Evolutionary conservation across 2,113 vertebrate genomes (phyloP).

Genomic region (Leptodactylus fuscus): DNA sequence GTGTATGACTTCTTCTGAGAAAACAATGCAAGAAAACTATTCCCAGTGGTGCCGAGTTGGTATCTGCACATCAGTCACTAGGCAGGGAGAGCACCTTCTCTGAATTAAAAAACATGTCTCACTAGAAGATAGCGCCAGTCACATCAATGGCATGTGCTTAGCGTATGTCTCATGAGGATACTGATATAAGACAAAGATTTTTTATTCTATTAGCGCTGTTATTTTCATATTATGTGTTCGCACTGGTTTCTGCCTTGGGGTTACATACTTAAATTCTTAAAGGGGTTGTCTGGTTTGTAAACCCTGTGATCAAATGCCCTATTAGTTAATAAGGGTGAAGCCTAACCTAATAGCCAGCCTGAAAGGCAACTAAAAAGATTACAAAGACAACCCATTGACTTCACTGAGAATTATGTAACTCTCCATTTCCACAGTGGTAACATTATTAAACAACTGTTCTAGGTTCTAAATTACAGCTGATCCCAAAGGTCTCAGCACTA

Average conservation of each 20-base stretch:
- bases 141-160: not conserved
- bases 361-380: too few species aligned
- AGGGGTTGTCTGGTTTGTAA: not conserved
- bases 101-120: not conserved
- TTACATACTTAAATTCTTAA: not conserved
- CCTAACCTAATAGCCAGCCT: too few species aligned
- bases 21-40: slow-evolving; percentile 7
- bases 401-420: too few species aligned
- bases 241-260: not conserved
- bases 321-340: too few species aligned
- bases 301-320: not conserved
- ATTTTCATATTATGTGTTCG: not conserved
- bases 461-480: too few species aligned
- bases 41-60: not conserved
- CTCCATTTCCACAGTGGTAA: too few species aligned
- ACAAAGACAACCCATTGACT: too few species aligned
- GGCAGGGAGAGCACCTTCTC: not conserved
- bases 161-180: not conserved
- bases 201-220: not conserved
- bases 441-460: too few species aligned
- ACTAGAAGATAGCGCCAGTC: not conserved
- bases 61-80: not conserved
- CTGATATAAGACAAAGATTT: not conserved
- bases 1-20: not conserved
- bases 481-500: too few species aligned